Percentiles rank a stretch among this genome's conserved stretches.
Conservation (phyloP, 2,113 vertebrate genomes). For the Callaeas wilsoni region DNA sequence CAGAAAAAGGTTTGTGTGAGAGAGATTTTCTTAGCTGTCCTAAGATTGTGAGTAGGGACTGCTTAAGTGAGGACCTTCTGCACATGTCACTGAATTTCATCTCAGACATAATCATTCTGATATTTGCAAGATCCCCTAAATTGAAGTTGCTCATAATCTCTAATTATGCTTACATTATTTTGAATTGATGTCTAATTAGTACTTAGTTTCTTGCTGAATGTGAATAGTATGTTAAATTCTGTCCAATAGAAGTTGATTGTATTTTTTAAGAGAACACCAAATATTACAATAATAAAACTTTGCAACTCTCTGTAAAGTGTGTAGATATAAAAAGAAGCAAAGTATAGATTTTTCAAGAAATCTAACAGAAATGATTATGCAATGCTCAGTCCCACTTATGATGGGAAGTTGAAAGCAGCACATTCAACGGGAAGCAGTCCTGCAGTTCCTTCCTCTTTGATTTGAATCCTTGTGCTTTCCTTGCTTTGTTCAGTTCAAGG, state of each 20-base stretch:
- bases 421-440: neutral
- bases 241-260: neutral
- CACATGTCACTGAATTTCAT: neutral
- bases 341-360: neutral
- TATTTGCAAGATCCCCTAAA: neutral
- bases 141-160: neutral
- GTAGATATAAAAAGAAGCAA: neutral
- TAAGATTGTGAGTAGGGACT: neutral
- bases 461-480: constrained; percentile 51
- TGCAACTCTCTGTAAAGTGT: neutral
- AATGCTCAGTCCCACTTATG: neutral
- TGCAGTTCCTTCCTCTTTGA: constrained; percentile 57
- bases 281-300: neutral
- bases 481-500: constrained; percentile 62
- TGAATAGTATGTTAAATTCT: neutral
- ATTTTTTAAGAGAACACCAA: neutral
- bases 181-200: neutral
- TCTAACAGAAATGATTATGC: neutral
- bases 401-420: neutral
- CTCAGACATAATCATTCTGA: neutral
- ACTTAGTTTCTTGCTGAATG: neutral
- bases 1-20: neutral
- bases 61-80: neutral
- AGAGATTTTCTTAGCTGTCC: neutral
- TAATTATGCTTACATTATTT: neutral